These are phyloP conservation scores for Melieria omissa DNA, from an alignment of 2,888 invertebrate species.

Conservation along the genomic window DNA sequence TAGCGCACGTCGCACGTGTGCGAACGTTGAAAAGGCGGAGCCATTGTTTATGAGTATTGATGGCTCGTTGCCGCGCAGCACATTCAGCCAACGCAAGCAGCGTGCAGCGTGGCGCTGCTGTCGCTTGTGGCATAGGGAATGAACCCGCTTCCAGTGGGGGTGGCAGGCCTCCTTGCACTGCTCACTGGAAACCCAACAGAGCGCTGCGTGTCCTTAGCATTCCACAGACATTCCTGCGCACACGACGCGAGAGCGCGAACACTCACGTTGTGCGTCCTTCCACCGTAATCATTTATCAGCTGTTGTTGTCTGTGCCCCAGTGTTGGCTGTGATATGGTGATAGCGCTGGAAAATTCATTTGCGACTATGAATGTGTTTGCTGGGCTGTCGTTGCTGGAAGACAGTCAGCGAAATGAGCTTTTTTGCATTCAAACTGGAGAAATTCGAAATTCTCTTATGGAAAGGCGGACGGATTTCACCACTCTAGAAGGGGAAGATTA, in stretches of 20 bases:
- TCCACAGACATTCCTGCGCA: neutral
- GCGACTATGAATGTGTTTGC: no score
- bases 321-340: conserved; percentile 1
- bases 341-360: conserved; percentile 24
- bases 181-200: conserved; percentile 4
- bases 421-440: no score
- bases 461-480: no score
- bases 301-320: conserved; percentile 7
- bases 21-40: conserved; percentile 32
- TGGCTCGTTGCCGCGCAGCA: conserved; percentile 11
- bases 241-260: neutral
- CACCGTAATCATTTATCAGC: conserved; percentile 35
- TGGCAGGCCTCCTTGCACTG: neutral
- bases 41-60: conserved; percentile 19
- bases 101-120: neutral
- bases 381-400: no score
- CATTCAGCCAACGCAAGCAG: conserved; percentile 7
- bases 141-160: neutral
- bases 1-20: neutral
- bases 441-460: no score
- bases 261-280: neutral
- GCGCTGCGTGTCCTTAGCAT: neutral
- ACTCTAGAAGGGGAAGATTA: no score
- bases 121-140: neutral
- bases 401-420: no score